A percentile compares a stretch with the other conserved stretches of the same genome.
phyloP scores from a whole-genome alignment of 2,113 vertebrate species.

The Colinus virginianus region DNA sequence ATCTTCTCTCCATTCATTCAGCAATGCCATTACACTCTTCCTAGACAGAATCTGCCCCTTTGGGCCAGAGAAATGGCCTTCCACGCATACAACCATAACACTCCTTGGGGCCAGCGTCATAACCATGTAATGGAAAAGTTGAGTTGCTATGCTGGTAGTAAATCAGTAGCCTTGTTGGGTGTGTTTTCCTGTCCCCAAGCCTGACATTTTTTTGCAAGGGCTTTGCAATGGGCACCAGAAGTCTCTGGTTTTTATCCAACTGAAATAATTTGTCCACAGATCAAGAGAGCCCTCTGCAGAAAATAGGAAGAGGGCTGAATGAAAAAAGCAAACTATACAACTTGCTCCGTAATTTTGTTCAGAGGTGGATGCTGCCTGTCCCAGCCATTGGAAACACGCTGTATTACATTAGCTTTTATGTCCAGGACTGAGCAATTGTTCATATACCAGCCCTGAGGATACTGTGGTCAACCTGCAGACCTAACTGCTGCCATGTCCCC shows the following conservation, averaged over 20 bases:
- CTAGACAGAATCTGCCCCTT: not conserved
- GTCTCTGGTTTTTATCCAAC: not conserved
- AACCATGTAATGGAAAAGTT: not conserved
- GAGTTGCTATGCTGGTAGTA: not conserved
- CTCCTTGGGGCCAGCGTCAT: rapidly evolving
- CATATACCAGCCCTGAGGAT: not conserved
- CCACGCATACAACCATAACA: not conserved
- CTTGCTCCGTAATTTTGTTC: not conserved
- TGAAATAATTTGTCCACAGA: not conserved
- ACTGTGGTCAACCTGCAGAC: not conserved
- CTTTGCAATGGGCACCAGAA: not conserved
- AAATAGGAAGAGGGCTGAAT: not conserved
- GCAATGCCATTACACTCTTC: not conserved
- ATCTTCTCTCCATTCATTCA: not conserved
- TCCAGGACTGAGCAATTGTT: not conserved
- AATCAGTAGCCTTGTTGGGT: not conserved
- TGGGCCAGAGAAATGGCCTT: not conserved
- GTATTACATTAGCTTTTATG: not conserved
- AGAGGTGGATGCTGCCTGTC: rapidly evolving
- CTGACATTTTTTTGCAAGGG: not conserved
- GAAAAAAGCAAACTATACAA: rapidly evolving
- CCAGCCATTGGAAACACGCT: not conserved
- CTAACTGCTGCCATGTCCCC: not conserved
- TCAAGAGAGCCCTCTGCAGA: not conserved
- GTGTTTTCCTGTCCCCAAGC: not conserved